Conservation (phyloP, 1,140 invertebrate genomes). For the Drosophila novamexicana region DNA sequence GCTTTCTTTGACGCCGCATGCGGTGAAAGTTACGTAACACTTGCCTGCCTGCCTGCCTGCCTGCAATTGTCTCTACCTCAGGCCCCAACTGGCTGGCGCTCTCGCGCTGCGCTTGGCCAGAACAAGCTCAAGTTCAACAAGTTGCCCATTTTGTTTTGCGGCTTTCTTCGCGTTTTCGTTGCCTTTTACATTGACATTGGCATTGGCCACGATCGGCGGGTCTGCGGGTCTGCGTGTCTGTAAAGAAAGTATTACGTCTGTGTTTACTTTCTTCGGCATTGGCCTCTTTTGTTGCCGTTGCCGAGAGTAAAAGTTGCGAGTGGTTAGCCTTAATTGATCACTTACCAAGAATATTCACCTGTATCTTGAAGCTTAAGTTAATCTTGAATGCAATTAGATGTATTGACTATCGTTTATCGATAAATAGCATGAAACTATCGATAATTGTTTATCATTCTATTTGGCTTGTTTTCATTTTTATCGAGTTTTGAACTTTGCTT, state of each 20-base stretch:
- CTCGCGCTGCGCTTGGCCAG: slow-evolving; percentile 44
- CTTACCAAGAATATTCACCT: background rate
- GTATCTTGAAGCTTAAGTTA: background rate
- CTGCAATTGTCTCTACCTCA: slow-evolving; percentile 25
- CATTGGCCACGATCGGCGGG: slow-evolving; percentile 23
- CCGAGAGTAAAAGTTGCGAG: slow-evolving; percentile 64
- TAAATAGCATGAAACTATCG: too few species aligned
- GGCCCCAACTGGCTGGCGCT: background rate
- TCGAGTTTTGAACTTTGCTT: too few species aligned
- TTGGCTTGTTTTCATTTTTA: too few species aligned
- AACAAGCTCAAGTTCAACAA: slow-evolving; percentile 78
- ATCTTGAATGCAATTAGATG: too few species aligned
- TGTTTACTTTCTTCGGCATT: slow-evolving; percentile 58
- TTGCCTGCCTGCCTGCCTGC: slow-evolving; percentile 35
- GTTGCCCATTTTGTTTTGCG: slow-evolving; percentile 58
- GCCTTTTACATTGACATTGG: slow-evolving; percentile 33
- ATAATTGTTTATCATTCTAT: too few species aligned
- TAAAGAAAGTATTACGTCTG: slow-evolving; percentile 65
- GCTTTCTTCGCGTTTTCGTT: slow-evolving; percentile 67
- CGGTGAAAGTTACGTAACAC: slow-evolving; percentile 79
- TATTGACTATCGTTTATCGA: too few species aligned
- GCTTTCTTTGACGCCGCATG: slow-evolving; percentile 47
- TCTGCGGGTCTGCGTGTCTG: slow-evolving; percentile 14
- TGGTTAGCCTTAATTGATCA: background rate
- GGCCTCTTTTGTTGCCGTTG: slow-evolving; percentile 3